Evolutionary conservation across 2,113 vertebrate species (phyloP).

Genomic region (Anser cygnoides): DNA sequence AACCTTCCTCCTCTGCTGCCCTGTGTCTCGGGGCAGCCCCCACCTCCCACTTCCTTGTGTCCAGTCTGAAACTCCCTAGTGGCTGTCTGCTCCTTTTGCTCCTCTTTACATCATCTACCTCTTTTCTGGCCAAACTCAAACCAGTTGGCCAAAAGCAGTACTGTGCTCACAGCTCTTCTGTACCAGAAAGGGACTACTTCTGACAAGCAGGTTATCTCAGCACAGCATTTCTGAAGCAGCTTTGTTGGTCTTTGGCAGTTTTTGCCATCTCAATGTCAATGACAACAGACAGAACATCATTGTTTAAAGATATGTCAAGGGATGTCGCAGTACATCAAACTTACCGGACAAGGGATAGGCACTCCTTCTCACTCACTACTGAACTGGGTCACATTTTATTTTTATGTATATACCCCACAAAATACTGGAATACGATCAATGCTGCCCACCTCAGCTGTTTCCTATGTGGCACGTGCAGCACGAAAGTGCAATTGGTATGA

Average conservation of each 20-base stretch:
- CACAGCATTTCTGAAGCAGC: not conserved
- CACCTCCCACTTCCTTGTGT: too few relatives aligned
- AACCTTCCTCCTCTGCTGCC: not conserved
- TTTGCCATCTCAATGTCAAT: not conserved
- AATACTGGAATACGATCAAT: not conserved
- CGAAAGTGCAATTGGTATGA: not conserved
- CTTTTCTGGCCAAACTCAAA: not conserved
- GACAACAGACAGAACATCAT: not conserved
- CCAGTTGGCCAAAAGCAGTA: not conserved
- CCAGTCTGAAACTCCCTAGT: not conserved
- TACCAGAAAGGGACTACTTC: not conserved
- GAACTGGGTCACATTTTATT: not conserved
- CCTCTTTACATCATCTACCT: not conserved
- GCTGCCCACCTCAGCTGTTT: not conserved
- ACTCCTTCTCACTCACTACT: not conserved
- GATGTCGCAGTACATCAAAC: not conserved
- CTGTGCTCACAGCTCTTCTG: not conserved
- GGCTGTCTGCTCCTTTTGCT: not conserved
- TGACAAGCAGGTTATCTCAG: not conserved
- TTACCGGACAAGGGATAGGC: not conserved
- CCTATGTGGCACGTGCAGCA: not conserved
- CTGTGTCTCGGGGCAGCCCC: not conserved
- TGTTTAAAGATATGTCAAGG: not conserved
- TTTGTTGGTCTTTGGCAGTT: not conserved
- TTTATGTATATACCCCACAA: not conserved